phyloP scores from a whole-genome alignment of 2,797 vertebrate species.

The Alcedo quadribrachys region DNA sequence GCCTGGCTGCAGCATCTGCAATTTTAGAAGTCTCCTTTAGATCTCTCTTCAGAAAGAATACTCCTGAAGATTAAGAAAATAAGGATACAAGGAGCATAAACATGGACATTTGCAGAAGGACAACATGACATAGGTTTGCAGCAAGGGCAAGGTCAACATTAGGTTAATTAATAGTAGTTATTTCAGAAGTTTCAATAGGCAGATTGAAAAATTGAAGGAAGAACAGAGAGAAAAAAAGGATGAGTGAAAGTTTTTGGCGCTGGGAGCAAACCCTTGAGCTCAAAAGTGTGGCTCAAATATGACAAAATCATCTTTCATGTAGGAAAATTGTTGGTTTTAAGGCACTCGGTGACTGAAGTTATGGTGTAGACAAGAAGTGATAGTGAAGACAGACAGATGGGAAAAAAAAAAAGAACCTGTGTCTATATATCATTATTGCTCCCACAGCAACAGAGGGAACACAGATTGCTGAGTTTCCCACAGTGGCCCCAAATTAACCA shows the following conservation, averaged over 20 bases:
- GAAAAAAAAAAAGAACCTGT: background rate
- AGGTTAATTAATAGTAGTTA: background rate
- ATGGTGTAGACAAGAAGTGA: background rate
- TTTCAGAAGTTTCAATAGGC: background rate
- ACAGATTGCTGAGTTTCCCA: constrained; percentile 27
- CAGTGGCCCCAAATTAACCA: constrained; percentile 45
- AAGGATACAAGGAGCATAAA: background rate
- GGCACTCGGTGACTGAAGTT: background rate
- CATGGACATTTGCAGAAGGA: background rate
- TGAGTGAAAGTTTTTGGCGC: background rate
- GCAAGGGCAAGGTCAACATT: background rate
- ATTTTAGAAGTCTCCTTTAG: background rate
- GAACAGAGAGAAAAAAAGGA: background rate
- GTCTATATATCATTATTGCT: constrained; percentile 26
- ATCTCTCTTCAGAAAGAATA: background rate
- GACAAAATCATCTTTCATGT: background rate
- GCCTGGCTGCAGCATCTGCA: background rate
- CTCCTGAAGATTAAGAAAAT: background rate
- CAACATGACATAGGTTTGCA: background rate
- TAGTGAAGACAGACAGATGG: background rate
- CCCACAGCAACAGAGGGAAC: background rate
- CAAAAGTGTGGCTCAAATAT: background rate
- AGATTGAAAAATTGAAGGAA: constrained; percentile 13
- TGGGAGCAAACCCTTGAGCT: background rate
- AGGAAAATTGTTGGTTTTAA: constrained; percentile 13